These are phyloP conservation scores for Megaleporinus macrocephalus DNA, from an alignment of 2,113 vertebrate species.

Conservation along the genomic window DNA sequence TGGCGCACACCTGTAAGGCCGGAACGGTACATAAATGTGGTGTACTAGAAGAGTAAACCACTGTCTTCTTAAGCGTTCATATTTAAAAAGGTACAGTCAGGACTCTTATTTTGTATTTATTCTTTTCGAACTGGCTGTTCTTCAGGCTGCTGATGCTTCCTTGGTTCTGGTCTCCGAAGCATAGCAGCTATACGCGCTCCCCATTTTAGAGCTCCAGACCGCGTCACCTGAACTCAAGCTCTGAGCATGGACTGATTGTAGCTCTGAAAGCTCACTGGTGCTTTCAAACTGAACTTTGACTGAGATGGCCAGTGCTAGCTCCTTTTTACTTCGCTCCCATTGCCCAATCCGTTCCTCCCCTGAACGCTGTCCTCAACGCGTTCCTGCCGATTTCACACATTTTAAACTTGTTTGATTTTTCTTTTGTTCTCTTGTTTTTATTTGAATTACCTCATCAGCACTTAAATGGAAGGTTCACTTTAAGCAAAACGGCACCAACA, in stretches of 20 bases:
- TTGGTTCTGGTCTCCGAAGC: conserved; percentile 16
- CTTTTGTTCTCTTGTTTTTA: conserved; percentile 77
- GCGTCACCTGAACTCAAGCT: not conserved
- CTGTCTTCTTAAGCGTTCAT: not conserved
- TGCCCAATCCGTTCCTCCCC: not conserved
- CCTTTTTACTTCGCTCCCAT: not conserved
- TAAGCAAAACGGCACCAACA: conserved; percentile 81
- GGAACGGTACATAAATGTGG: conserved; percentile 28
- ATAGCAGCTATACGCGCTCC: not conserved
- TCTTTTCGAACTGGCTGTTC: conserved; percentile 2
- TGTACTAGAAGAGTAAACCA: conserved; percentile 18
- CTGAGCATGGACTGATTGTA: not conserved
- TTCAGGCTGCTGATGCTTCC: not conserved
- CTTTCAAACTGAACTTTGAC: not conserved
- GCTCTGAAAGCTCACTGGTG: not conserved
- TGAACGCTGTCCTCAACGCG: not conserved
- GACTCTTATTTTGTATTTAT: not conserved
- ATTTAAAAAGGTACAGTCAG: not conserved
- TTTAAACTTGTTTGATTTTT: conserved; percentile 41
- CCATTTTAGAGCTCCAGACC: not conserved
- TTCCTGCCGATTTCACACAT: conserved; percentile 9
- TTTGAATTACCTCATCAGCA: conserved; percentile 92
- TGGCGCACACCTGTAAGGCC: not conserved
- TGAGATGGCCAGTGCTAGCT: not conserved
- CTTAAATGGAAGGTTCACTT: conserved; percentile 87